A percentile compares a stretch with the other conserved stretches of the same genome.
Evolutionary conservation across 2,888 invertebrate genomes (phyloP).

Genomic region (Cyclophora albipunctata): DNA sequence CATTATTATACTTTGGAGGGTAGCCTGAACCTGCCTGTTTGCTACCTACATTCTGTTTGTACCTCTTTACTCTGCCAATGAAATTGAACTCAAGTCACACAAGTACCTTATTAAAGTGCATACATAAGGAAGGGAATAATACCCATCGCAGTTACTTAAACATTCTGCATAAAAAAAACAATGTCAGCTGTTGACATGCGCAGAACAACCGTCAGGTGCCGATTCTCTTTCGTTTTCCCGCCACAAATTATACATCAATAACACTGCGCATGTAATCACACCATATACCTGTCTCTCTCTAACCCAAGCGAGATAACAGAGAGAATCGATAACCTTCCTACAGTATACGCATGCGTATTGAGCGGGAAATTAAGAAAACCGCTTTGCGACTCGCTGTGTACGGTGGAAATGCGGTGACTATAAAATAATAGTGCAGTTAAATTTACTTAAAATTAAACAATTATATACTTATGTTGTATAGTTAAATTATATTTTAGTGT

Average conservation of each 20-base stretch:
- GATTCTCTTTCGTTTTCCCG: constrained; percentile 42
- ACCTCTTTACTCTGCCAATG: too few relatives aligned
- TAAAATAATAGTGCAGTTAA: constrained; percentile 22
- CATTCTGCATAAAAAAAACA: too few relatives aligned
- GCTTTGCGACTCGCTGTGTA: constrained; percentile 11
- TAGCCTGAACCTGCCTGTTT: too few relatives aligned
- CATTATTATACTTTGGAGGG: too few relatives aligned
- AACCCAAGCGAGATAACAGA: constrained; percentile 24
- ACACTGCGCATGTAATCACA: constrained; percentile 62
- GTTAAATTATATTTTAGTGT: constrained; percentile 7
- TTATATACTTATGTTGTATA: not conserved
- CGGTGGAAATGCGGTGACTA: constrained; percentile 33
- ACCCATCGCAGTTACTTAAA: too few relatives aligned
- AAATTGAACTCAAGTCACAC: too few relatives aligned
- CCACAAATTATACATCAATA: constrained; percentile 60
- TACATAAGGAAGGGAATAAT: too few relatives aligned
- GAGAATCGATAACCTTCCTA: constrained; percentile 50
- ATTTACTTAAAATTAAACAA: constrained; percentile 15
- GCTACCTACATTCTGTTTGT: too few relatives aligned
- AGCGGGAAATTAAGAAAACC: constrained; percentile 24
- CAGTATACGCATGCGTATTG: constrained; percentile 54
- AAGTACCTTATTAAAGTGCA: too few relatives aligned
- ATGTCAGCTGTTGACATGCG: constrained; percentile 2
- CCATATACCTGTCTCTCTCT: constrained; percentile 32
- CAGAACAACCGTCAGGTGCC: constrained; percentile 6